These are phyloP conservation scores for Temnothorax nylanderi DNA, from an alignment of 1,140 invertebrate genomes.

Conservation along the genomic window DNA sequence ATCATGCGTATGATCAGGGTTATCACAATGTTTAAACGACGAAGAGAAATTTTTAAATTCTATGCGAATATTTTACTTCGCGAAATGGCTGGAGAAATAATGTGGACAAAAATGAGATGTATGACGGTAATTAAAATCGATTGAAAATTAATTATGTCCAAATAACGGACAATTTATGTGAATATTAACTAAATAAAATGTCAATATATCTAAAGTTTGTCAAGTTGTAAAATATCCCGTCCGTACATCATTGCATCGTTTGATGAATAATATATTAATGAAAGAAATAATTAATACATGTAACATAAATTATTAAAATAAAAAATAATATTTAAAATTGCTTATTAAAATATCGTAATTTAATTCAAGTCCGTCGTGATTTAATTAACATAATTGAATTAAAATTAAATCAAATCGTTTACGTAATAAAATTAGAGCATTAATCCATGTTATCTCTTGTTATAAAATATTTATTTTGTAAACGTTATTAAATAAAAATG, in stretches of 20 bases:
- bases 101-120: background rate
- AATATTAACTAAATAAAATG: conserved; percentile 26
- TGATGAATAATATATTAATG: conserved; percentile 21
- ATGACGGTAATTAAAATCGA: background rate
- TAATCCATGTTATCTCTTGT: background rate
- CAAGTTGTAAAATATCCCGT: background rate
- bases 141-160: background rate
- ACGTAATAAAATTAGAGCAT: conserved; percentile 8
- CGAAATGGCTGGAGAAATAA: background rate
- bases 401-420: conserved; percentile 28
- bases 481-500: conserved; percentile 8
- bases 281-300: background rate
- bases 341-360: conserved; percentile 32
- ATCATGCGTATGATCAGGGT: conserved; percentile 14
- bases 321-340: conserved; percentile 8
- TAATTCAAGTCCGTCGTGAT: background rate
- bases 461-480: conserved; percentile 32
- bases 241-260: background rate
- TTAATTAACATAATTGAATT: conserved; percentile 38
- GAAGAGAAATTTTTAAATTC: background rate
- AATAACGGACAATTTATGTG: background rate
- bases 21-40: conserved; percentile 48
- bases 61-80: background rate
- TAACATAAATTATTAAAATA: conserved; percentile 29
- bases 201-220: conserved; percentile 31